phyloP scores from a whole-genome alignment of 2,113 vertebrate species.

The Equus quagga region DNA sequence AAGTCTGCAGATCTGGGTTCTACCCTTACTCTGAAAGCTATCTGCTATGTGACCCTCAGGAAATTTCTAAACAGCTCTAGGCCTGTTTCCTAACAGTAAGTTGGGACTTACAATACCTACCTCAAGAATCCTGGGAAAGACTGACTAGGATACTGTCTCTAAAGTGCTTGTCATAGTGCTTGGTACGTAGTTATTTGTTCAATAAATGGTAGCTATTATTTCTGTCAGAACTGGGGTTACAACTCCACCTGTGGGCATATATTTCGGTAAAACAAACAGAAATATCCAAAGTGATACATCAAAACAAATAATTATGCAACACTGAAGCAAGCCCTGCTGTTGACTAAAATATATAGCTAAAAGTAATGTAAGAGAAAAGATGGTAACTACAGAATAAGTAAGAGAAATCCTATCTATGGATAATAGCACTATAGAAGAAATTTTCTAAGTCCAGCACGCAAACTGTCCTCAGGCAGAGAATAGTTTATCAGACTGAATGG shows the following conservation, averaged over 20 bases:
- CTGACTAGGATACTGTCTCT: neutral
- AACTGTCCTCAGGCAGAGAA: neutral
- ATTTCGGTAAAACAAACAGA: conserved; percentile 39
- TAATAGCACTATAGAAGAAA: neutral
- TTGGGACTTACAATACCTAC: neutral
- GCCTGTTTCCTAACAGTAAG: neutral
- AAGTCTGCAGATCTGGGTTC: neutral
- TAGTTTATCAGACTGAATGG: neutral
- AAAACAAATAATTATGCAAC: neutral
- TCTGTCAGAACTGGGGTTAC: neutral
- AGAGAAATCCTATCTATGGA: neutral
- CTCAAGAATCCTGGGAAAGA: neutral
- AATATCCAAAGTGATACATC: neutral
- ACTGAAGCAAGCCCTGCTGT: neutral
- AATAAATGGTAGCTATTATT: neutral
- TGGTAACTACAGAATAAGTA: neutral
- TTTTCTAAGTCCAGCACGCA: neutral
- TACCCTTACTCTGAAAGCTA: neutral
- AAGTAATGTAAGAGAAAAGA: neutral
- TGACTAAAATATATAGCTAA: neutral
- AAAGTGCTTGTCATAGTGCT: neutral
- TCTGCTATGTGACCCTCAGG: neutral
- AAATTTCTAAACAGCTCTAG: neutral
- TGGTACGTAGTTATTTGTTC: neutral
- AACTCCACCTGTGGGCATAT: neutral